These are phyloP conservation scores for Sus scrofa DNA, from an alignment of 2,113 vertebrate genomes.

Conservation along the genomic window T2T-Sscrofa CM000816.6:104027501-104028000, in stretches of 20 bases:
- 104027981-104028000: neutral
- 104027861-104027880: neutral
- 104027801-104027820: neutral
- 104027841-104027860: neutral
- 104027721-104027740: too few species aligned
- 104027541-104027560: rapidly evolving
- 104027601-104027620: too few species aligned
- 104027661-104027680: too few species aligned
- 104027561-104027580: neutral
- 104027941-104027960: neutral
- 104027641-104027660: too few species aligned
- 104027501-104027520: neutral
- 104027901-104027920: neutral
- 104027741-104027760: too few species aligned
- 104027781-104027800: neutral
- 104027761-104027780: neutral
- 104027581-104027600: too few species aligned
- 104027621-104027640: too few species aligned
- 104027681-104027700: too few species aligned
- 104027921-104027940: neutral
- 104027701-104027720: too few species aligned
- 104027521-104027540: neutral
- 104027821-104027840: neutral
- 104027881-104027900: conserved; percentile 7
- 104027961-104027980: neutral